Conservation (phyloP, 2,113 vertebrate genomes). For the Parotia lawesii region DNA sequence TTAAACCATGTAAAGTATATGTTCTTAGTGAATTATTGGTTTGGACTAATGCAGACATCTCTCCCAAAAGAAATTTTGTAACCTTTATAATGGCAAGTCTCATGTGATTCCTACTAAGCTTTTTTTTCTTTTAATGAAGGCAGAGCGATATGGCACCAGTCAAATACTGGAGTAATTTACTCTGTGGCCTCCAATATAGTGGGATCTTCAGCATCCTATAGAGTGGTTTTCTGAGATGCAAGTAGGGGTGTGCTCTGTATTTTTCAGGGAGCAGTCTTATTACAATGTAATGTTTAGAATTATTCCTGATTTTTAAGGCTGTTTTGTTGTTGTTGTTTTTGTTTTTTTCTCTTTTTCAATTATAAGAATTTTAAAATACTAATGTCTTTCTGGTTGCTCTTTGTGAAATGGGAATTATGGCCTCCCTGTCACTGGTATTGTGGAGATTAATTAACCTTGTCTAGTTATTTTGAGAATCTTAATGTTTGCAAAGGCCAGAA, state of each 20-base stretch:
- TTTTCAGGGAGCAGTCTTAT: background rate
- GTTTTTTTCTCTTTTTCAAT: background rate
- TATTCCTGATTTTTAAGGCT: background rate
- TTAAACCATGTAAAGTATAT: background rate
- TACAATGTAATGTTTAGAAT: background rate
- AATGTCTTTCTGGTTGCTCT: background rate
- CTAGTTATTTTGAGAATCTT: background rate
- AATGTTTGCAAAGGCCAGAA: background rate
- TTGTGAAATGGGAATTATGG: background rate
- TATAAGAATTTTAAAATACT: background rate
- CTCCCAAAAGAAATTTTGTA: background rate
- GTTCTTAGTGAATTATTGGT: background rate
- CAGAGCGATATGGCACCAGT: background rate
- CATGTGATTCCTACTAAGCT: background rate
- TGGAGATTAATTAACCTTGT: background rate
- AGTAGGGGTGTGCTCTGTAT: background rate
- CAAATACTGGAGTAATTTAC: background rate
- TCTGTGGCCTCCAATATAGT: background rate
- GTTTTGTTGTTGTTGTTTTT: background rate
- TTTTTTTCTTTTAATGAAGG: background rate
- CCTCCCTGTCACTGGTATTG: background rate
- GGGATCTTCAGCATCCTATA: background rate
- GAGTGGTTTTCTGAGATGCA: background rate
- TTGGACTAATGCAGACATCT: background rate
- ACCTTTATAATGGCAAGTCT: background rate